A percentile compares a stretch with the other conserved stretches of the same genome.
Conservation (phyloP, 2,113 vertebrate genomes). For the Caranx melampygus region DNA sequence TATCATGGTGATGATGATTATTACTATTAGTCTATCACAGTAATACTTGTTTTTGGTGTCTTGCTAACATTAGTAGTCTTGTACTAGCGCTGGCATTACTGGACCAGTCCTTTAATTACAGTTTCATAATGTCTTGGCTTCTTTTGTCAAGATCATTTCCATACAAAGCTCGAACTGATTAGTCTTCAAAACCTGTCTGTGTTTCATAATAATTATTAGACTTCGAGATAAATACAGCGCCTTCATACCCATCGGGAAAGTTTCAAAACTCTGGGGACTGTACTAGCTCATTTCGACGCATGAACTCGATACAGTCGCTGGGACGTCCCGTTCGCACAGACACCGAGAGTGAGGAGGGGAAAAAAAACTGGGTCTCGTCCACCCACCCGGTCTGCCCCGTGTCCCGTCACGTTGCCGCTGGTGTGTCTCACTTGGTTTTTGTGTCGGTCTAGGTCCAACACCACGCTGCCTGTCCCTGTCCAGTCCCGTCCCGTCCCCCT, state of each 20-base stretch:
- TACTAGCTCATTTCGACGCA: conserved; percentile 18
- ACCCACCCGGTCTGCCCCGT: conserved; percentile 45
- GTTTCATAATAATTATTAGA: background rate
- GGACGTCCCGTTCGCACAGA: conserved; percentile 51
- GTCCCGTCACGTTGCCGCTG: conserved; percentile 57
- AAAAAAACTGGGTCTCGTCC: conserved; percentile 24
- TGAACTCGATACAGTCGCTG: conserved; percentile 19
- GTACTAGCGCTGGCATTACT: background rate
- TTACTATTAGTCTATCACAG: background rate
- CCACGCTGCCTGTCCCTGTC: conserved; percentile 22
- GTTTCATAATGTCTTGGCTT: background rate
- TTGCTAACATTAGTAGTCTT: too few relatives aligned
- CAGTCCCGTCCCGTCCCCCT: conserved; percentile 30
- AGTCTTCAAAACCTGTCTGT: background rate
- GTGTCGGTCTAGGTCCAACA: conserved; percentile 11
- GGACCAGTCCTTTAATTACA: background rate
- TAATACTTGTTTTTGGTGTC: background rate
- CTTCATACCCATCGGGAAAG: background rate
- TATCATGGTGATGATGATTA: background rate
- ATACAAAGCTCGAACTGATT: background rate
- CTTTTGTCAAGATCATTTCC: background rate
- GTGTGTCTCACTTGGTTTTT: conserved; percentile 21
- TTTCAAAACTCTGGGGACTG: background rate
- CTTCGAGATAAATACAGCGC: background rate
- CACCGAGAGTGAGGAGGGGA: background rate